A percentile compares a stretch with the other conserved stretches of the same genome.
These are phyloP conservation scores for Zygaena filipendulae DNA, from an alignment of 2,888 invertebrate genomes.

Conservation along the genomic window DNA sequence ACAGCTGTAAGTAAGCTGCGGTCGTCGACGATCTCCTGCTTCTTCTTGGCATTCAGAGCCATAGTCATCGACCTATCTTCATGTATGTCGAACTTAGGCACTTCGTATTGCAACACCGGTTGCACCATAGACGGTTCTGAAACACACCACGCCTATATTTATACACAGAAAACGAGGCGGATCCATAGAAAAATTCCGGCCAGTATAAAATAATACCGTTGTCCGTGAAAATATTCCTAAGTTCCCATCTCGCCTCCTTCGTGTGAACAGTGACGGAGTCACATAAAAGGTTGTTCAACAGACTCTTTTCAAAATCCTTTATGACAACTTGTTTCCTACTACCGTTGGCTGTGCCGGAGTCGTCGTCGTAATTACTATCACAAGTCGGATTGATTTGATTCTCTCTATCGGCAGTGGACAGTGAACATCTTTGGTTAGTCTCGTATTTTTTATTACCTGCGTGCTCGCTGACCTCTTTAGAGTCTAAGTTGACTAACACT, in stretches of 20 bases:
- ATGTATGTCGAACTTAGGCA: conserved; percentile 57
- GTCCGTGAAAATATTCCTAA: conserved; percentile 71
- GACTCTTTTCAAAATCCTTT: conserved; percentile 58
- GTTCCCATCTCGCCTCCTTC: conserved; percentile 74
- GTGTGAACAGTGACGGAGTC: conserved; percentile 76
- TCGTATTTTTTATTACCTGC: conserved; percentile 40
- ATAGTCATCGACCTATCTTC: conserved; percentile 60
- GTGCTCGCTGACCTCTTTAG: conserved; percentile 55
- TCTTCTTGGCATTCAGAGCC: conserved; percentile 51
- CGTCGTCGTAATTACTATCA: conserved; percentile 29
- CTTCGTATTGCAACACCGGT: conserved; percentile 51
- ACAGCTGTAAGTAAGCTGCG: too few species aligned
- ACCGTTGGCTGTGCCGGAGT: conserved; percentile 31
- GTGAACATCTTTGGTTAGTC: conserved; percentile 28
- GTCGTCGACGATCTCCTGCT: conserved; percentile 32
- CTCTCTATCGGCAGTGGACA: conserved; percentile 34
- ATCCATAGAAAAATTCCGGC: not conserved
- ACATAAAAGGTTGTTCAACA: conserved; percentile 61
- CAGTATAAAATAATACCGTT: conserved; percentile 27
- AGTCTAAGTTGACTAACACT: conserved; percentile 55
- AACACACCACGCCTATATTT: not conserved
- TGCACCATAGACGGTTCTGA: conserved; percentile 54
- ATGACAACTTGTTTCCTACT: conserved; percentile 56
- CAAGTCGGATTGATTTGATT: conserved; percentile 30
- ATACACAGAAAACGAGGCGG: not conserved